Evolutionary conservation across 2,797 vertebrate genomes (phyloP).

Genomic region (Sebastolobus alascanus): DNA sequence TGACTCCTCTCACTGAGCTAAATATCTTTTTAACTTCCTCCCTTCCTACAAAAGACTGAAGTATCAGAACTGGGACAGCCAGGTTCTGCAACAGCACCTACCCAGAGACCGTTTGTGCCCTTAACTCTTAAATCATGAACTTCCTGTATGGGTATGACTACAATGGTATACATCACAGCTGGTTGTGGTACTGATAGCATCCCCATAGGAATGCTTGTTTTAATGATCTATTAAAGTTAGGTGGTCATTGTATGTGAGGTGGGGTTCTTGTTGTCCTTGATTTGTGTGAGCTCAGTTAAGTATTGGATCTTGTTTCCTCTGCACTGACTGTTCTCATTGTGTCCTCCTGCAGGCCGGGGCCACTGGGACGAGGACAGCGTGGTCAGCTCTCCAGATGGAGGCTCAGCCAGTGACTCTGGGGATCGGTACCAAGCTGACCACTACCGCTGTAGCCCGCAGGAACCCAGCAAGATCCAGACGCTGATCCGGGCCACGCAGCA

Average conservation of each 20-base stretch:
- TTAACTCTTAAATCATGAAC: too few species aligned
- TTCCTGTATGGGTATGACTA: too few species aligned
- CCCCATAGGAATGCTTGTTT: too few species aligned
- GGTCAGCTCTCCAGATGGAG: conserved; percentile 95
- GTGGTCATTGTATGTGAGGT: not conserved
- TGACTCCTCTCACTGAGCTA: too few species aligned
- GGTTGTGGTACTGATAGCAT: too few species aligned
- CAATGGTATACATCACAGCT: too few species aligned
- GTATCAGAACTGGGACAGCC: too few species aligned
- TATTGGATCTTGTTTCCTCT: not conserved
- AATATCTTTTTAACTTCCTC: too few species aligned
- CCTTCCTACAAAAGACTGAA: too few species aligned
- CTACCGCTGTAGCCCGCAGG: conserved; percentile 90
- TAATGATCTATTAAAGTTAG: too few species aligned
- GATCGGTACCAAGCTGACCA: conserved; percentile 90
- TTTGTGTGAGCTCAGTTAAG: not conserved
- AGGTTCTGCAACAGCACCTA: too few species aligned
- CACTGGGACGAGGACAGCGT: conserved; percentile 97
- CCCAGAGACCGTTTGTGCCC: too few species aligned
- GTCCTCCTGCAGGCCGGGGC: conserved; percentile 85
- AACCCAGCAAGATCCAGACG: conserved; percentile 96
- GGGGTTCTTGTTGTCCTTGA: not conserved
- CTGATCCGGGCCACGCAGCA: conserved; percentile 96
- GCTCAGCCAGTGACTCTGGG: conserved; percentile 94
- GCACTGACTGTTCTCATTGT: conserved; percentile 12